Evolutionary conservation across 2,888 invertebrate species (phyloP), one percentile per base, ranked within the genome.

Genomic region (Diarsia dahlii): DNA sequence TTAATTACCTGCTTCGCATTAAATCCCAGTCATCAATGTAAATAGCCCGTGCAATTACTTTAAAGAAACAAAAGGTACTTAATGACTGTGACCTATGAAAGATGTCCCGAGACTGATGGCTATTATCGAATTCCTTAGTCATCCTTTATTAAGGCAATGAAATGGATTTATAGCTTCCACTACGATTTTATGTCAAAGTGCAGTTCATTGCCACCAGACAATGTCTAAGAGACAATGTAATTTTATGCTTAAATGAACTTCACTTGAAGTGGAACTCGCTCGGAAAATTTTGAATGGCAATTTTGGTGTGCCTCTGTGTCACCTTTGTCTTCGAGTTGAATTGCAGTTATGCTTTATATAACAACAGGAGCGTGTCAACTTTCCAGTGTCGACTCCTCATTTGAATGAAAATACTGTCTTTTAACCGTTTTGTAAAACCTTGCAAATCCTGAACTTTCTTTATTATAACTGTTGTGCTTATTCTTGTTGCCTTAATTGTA

Each of bases 111-210:
- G 93, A 94, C 92, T 93, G 94, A 95, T 94, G 93, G 92, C 91
- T 94, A 89, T 95, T 94, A 95, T 94, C 93, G 91, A 92, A 94
- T 94, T 92, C 93, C 94, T 94, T 92, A 93, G 93, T 95, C 95
- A 93, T 92, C 92, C 93, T 96, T 96, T 96, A 96, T 96, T 95
- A 94, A 94, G 94, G 95, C 89, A 95, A 96, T 96, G 93, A 96
- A 96, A 95, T 93, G 93, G 95, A 96, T 96, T 96, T 96, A 96
- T 95, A 93, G 92, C 94, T 89, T 92, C 93, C 93, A 94, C 95
- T 94, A 94, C 92, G 91, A 96, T 95, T 96, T 96, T 95, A 96
- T 96, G 96, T 96, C 96, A 96, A 96, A 96, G 96, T 95, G 96
- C 94, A 96, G 96, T 96, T 96, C 96, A 96, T 95, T 96, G 96